A percentile compares a stretch with the other conserved stretches of the same genome.
Evolutionary conservation across 2,797 vertebrate genomes (phyloP).

Genomic region (Hemitrygon akajei): DNA sequence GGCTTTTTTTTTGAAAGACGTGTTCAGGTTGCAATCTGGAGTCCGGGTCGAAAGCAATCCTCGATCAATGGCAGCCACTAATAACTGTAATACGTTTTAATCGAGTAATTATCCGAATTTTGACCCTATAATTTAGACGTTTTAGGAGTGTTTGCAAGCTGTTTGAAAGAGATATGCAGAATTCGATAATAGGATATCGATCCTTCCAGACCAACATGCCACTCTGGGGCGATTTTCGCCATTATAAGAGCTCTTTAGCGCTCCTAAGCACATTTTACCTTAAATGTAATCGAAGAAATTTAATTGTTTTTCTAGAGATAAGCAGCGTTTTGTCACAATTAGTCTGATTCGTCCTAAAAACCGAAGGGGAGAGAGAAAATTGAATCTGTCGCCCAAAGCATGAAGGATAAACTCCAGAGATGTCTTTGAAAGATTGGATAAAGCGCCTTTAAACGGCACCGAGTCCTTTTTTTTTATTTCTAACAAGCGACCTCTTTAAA

Average conservation of each 20-base stretch:
- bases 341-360: constrained; percentile 69
- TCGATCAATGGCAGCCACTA: constrained; percentile 71
- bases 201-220: constrained; percentile 61
- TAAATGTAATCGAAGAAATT: constrained; percentile 77
- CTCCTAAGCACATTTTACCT: constrained; percentile 73
- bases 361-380: constrained; percentile 54
- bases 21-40: constrained; percentile 58
- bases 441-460: constrained; percentile 1
- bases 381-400: constrained; percentile 56
- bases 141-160: constrained; percentile 75
- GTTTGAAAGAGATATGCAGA: constrained; percentile 81
- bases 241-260: constrained; percentile 67
- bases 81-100: constrained; percentile 86
- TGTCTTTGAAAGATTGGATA: constrained; percentile 34
- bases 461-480: constrained; percentile 3
- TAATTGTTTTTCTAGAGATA: constrained; percentile 83
- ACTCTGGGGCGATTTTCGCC: constrained; percentile 64
- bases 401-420: constrained; percentile 38
- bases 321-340: constrained; percentile 78
- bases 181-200: constrained; percentile 88
- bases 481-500: background rate
- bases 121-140: constrained; percentile 85
- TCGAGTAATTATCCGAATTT: constrained; percentile 87
- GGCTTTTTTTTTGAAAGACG: constrained; percentile 43
- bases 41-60: constrained; percentile 64